A percentile compares a stretch with the other conserved stretches of the same genome.
Conservation (phyloP, 2,797 vertebrate genomes). For the Sciaenops ocellatus region DNA sequence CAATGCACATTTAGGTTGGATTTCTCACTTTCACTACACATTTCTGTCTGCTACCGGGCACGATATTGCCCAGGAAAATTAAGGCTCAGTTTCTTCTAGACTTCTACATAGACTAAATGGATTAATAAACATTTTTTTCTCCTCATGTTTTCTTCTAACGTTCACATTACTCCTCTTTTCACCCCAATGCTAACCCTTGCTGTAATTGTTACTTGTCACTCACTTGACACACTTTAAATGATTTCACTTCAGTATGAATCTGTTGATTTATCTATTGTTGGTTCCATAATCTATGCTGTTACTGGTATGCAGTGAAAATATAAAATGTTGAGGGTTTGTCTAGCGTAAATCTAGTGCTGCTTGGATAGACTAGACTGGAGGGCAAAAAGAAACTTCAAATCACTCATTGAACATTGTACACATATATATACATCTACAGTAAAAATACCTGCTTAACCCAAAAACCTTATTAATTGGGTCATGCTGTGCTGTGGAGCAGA, state of each 20-base stretch:
- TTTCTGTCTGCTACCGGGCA: too few relatives aligned
- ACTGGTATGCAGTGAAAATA: not conserved
- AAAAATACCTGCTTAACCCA: not conserved
- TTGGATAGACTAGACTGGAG: not conserved
- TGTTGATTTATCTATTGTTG: constrained; percentile 8
- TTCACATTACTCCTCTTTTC: too few relatives aligned
- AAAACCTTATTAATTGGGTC: not conserved
- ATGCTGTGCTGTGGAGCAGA: not conserved
- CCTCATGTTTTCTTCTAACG: too few relatives aligned
- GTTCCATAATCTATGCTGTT: not conserved
- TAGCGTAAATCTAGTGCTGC: not conserved
- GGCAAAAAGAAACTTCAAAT: not conserved
- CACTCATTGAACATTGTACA: not conserved
- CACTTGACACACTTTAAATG: not conserved
- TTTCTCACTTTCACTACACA: too few relatives aligned
- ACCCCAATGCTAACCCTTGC: too few relatives aligned
- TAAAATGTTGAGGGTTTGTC: constrained; percentile 6
- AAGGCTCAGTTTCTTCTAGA: too few relatives aligned
- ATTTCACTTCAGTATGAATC: constrained; percentile 1
- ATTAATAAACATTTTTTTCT: too few relatives aligned
- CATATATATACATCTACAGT: not conserved
- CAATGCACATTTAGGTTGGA: too few relatives aligned
- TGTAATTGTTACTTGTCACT: too few relatives aligned
- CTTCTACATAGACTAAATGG: too few relatives aligned
- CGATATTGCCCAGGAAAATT: too few relatives aligned